These are phyloP conservation scores for Stenichneumon culpator DNA, from an alignment of 2,888 invertebrate species.

Conservation along the genomic window DNA sequence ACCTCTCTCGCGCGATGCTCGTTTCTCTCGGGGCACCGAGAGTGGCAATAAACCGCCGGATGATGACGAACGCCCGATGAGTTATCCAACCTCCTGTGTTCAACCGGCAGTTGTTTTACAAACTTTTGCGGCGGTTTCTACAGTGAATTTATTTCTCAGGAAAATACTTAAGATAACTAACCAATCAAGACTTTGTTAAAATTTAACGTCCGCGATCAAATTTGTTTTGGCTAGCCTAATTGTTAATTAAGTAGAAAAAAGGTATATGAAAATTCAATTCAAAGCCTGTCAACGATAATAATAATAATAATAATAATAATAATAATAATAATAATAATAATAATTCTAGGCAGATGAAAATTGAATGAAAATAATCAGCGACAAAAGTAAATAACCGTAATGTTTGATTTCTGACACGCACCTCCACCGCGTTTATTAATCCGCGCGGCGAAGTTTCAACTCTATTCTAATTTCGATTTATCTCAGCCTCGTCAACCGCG, in stretches of 20 bases:
- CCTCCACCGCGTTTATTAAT: not conserved
- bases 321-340: not conserved
- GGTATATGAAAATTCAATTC: too few species aligned
- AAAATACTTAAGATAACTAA: not conserved
- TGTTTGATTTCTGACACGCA: not conserved
- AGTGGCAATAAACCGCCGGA: slow-evolving; percentile 69
- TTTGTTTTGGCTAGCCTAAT: too few species aligned
- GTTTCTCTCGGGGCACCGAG: slow-evolving; percentile 44
- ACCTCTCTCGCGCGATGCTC: slow-evolving; percentile 43
- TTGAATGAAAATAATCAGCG: not conserved
- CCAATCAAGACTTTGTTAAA: not conserved
- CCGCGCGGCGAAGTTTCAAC: slow-evolving; percentile 41
- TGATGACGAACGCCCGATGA: slow-evolving; percentile 60
- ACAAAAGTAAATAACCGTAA: not conserved
- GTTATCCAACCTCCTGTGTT: slow-evolving; percentile 32
- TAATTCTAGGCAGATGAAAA: not conserved
- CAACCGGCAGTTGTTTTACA: slow-evolving; percentile 27
- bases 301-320: not conserved
- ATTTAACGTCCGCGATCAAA: not conserved
- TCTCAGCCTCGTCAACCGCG: not conserved
- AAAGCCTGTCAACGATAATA: too few species aligned
- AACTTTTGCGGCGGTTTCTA: slow-evolving; percentile 13
- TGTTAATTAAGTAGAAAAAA: too few species aligned
- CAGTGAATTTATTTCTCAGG: not conserved
- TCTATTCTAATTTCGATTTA: slow-evolving; percentile 28